phyloP scores from a whole-genome alignment of 2,113 vertebrate genomes.

The Ciconia maguari region DNA sequence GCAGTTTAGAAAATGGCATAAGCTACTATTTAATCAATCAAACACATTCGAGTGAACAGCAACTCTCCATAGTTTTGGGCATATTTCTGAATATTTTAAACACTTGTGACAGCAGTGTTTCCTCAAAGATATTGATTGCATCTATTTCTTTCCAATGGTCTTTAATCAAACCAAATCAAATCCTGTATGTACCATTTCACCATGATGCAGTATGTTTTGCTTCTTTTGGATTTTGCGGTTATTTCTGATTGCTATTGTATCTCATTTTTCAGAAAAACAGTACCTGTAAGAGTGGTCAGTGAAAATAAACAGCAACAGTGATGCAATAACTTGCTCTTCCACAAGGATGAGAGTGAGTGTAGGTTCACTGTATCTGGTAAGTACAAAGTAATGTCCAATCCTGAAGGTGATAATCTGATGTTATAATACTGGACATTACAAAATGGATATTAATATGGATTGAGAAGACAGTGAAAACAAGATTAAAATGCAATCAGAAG shows the following conservation, averaged over 20 bases:
- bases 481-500: not conserved
- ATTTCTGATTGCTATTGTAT: not conserved
- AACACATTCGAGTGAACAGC: not conserved
- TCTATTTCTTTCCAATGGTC: not conserved
- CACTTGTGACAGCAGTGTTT: not conserved
- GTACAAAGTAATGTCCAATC: not conserved
- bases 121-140: not conserved
- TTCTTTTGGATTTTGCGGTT: not conserved
- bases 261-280: not conserved
- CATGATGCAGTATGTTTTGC: not conserved
- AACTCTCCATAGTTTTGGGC: not conserved
- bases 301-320: not conserved
- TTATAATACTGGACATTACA: not conserved
- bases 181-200: not conserved
- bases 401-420: not conserved
- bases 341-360: not conserved
- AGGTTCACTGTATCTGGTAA: not conserved
- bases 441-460: not conserved
- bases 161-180: not conserved
- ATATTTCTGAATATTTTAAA: not conserved
- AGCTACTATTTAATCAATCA: not conserved
- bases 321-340: not conserved
- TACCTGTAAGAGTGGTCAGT: not conserved
- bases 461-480: not conserved
- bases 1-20: not conserved